phyloP scores from a whole-genome alignment of 2,113 vertebrate genomes.

The Cynopterus brachyotis region DNA sequence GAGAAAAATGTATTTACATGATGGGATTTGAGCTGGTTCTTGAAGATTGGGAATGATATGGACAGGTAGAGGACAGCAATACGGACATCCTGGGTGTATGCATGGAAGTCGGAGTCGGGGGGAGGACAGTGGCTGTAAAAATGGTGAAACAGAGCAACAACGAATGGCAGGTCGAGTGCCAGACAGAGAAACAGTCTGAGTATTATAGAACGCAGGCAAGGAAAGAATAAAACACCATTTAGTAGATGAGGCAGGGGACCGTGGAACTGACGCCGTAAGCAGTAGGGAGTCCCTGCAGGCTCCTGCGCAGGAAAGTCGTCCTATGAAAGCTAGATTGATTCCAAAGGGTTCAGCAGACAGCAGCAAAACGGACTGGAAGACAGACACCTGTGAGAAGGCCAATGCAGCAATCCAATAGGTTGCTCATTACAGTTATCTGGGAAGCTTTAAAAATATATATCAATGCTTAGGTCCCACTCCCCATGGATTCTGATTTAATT shows the following conservation, averaged over 20 bases:
- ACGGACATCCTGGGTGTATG: neutral
- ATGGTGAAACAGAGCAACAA: neutral
- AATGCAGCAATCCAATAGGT: neutral
- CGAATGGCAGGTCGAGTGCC: neutral
- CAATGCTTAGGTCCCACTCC: too few species aligned
- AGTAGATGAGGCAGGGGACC: neutral
- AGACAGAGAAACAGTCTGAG: neutral
- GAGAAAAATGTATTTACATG: neutral
- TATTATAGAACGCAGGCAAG: neutral
- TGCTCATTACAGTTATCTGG: neutral
- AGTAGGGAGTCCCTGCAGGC: neutral
- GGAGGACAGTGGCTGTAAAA: neutral
- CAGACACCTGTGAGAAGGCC: neutral
- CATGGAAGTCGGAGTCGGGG: neutral
- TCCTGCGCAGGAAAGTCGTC: neutral
- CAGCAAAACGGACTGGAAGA: neutral
- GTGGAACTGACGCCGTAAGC: neutral
- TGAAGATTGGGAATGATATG: neutral
- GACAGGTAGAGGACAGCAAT: neutral
- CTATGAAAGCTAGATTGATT: neutral
- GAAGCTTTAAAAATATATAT: neutral
- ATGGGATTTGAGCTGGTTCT: neutral
- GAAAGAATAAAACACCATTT: neutral
- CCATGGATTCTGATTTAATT: neutral
- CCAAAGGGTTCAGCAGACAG: neutral